phyloP scores from a whole-genome alignment of 2,113 vertebrate genomes.

The Capra hircus region DNA sequence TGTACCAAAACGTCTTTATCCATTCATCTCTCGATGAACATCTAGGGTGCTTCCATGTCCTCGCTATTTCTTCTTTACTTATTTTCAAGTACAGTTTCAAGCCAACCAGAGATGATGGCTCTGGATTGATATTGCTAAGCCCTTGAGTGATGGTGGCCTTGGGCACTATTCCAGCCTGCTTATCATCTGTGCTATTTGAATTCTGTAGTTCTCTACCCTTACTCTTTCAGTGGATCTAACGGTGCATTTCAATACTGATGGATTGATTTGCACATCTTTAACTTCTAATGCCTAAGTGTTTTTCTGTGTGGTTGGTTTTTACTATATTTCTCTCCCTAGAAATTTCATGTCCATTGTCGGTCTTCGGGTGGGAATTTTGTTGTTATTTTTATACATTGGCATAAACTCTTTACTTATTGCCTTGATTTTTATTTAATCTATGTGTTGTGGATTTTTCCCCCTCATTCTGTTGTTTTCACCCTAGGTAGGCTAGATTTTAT shows the following conservation, averaged over 20 bases:
- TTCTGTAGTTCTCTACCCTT: not conserved
- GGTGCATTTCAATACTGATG: not conserved
- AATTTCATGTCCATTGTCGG: not conserved
- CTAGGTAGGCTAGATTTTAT: not conserved
- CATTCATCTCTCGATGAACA: not conserved
- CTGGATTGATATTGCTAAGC: not conserved
- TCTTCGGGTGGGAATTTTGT: not conserved
- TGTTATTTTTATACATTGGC: not conserved
- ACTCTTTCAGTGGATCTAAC: not conserved
- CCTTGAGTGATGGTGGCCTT: not conserved
- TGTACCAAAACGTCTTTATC: not conserved
- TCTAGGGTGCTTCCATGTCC: not conserved
- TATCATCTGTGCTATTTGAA: accelerated
- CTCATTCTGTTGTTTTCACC: not conserved
- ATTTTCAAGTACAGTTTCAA: not conserved
- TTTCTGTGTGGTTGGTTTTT: not conserved
- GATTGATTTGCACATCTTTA: not conserved
- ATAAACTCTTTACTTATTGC: not conserved
- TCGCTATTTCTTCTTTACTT: not conserved
- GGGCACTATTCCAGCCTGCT: not conserved
- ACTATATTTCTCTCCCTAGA: not conserved
- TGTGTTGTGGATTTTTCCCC: not conserved
- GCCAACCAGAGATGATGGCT: not conserved
- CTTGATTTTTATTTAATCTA: not conserved
- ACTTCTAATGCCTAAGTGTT: not conserved